phyloP scores from a whole-genome alignment of 30 jellyfish, hydroid and myxozoan genomes.

The Nemopilema nomurai region DNA sequence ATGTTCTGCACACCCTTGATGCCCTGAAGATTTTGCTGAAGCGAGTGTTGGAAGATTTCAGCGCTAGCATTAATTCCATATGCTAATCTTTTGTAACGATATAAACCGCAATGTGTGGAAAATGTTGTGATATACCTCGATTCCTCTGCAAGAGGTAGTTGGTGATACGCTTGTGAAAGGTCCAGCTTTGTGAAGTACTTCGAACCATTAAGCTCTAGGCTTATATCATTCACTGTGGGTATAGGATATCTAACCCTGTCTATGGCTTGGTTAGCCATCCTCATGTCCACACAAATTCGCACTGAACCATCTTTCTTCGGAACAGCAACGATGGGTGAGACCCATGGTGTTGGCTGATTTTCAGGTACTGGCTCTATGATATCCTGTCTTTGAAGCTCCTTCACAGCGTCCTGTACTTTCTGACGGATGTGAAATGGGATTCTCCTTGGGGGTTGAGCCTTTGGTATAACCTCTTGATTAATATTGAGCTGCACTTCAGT shows the following conservation, averaged over 20 bases:
- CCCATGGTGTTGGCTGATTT: constrained; percentile 67
- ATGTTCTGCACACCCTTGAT: too few species aligned
- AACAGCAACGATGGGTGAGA: constrained; percentile 51
- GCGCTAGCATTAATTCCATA: too few species aligned
- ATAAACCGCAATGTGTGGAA: too few species aligned
- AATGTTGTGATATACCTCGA: too few species aligned
- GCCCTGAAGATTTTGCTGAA: too few species aligned
- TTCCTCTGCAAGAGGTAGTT: too few species aligned
- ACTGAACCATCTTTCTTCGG: constrained; percentile 59
- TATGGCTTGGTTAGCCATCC: constrained; percentile 62
- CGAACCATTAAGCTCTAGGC: constrained; percentile 26
- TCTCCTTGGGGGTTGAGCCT: constrained; percentile 48
- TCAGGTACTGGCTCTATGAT: constrained; percentile 58
- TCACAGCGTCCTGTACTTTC: constrained; percentile 33
- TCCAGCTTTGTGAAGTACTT: constrained; percentile 32
- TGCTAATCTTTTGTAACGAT: too few species aligned
- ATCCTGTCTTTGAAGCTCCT: constrained; percentile 47
- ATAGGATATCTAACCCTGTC: constrained; percentile 46
- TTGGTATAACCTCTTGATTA: constrained; percentile 15
- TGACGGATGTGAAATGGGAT: constrained; percentile 67
- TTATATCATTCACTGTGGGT: constrained; percentile 26
- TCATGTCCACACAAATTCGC: constrained; percentile 80
- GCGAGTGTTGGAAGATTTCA: too few species aligned
- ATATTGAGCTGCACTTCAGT: constrained; percentile 1
- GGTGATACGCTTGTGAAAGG: too few species aligned